Conservation (phyloP, 1,140 invertebrate species). For the Odontomachus brunneus region DNA sequence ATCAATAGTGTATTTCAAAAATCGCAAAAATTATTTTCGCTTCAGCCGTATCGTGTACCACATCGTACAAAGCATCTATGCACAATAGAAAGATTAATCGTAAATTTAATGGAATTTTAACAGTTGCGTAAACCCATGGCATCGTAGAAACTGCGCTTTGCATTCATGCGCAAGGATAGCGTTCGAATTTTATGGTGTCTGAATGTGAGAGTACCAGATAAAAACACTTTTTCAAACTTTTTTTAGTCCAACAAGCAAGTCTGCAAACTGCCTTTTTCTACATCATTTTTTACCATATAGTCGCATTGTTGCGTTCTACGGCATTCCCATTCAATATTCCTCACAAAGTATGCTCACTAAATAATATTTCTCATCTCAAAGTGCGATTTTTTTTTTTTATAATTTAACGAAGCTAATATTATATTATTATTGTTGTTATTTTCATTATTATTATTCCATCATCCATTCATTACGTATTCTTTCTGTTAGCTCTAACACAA, state of each 20-base stretch:
- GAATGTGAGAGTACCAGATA: not conserved
- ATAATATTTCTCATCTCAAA: too few species aligned
- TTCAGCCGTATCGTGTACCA: not conserved
- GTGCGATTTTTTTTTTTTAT: too few species aligned
- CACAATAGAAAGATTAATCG: conserved; percentile 39
- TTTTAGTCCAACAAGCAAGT: not conserved
- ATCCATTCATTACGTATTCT: not conserved
- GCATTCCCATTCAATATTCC: conserved; percentile 1
- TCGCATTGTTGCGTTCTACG: not conserved
- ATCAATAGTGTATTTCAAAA: conserved; percentile 25
- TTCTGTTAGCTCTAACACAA: not conserved
- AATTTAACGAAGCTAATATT: too few species aligned
- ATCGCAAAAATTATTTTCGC: conserved; percentile 6
- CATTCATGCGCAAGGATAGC: conserved; percentile 17
- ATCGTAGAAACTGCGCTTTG: conserved; percentile 2
- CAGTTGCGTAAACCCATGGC: not conserved
- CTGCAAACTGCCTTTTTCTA: conserved; percentile 13
- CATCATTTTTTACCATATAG: conserved; percentile 12
- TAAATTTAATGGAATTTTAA: conserved; percentile 42
- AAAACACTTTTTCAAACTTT: conserved; percentile 26
- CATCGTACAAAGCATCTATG: not conserved
- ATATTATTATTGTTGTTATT: too few species aligned
- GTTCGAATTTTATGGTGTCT: not conserved
- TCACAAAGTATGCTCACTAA: not conserved
- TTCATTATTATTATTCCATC: not conserved